These are phyloP conservation scores for Aldabrachelys gigantea DNA, from an alignment of 2,113 vertebrate genomes.

Conservation along the genomic window DNA sequence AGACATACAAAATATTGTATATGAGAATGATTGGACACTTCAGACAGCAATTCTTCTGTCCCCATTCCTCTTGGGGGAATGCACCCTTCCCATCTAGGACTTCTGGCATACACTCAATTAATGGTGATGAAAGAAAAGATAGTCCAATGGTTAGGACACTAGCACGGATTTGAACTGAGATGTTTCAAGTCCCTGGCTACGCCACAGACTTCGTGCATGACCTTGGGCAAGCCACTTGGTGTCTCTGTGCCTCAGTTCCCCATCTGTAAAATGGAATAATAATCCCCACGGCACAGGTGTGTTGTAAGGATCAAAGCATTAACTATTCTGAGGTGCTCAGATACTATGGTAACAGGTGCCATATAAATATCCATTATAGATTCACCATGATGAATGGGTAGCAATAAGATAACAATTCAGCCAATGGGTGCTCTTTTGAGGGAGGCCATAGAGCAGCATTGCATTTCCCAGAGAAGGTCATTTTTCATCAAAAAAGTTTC, in stretches of 20 bases:
- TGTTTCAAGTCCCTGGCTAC: not conserved
- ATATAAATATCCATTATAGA: not conserved
- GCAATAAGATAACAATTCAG: not conserved
- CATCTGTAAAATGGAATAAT: not conserved
- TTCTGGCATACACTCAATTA: not conserved
- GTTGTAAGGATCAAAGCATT: not conserved
- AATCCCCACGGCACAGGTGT: not conserved
- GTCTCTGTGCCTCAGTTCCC: not conserved
- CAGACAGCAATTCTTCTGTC: not conserved
- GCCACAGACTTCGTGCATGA: not conserved
- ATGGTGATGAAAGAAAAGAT: not conserved
- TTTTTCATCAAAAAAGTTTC: not conserved
- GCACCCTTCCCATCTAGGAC: not conserved
- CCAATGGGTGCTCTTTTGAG: not conserved
- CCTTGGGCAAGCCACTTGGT: not conserved
- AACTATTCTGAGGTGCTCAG: not conserved
- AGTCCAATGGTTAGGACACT: not conserved
- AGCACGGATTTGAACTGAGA: not conserved
- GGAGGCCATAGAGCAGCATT: not conserved
- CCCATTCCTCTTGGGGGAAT: not conserved
- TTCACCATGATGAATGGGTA: not conserved
- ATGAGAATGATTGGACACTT: not conserved
- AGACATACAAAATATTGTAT: not conserved
- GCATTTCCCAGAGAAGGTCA: not conserved
- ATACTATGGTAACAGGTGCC: not conserved